phyloP scores from a whole-genome alignment of 1,140 invertebrate species.

The Aethina tumida region DNA sequence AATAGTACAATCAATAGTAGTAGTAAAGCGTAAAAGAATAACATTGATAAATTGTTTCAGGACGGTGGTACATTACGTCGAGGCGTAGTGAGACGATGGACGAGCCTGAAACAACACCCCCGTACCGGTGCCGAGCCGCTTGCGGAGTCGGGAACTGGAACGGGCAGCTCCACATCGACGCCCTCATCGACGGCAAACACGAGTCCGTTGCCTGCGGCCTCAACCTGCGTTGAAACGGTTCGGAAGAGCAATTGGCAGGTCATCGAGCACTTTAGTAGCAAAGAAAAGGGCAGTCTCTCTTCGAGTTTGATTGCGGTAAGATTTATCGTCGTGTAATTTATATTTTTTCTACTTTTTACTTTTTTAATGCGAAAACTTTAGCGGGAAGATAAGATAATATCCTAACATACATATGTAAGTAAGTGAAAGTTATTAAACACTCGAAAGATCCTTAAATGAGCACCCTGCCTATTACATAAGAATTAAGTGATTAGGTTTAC shows the following conservation, averaged over 20 bases:
- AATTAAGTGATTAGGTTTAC: too few relatives aligned
- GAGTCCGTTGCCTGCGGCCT: slow-evolving; percentile 28
- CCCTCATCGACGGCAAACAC: slow-evolving; percentile 36
- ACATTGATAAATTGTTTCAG: slow-evolving; percentile 17
- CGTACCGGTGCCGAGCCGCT: slow-evolving; percentile 27
- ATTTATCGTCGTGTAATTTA: too few relatives aligned
- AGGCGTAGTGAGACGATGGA: slow-evolving; percentile 37
- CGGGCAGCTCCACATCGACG: slow-evolving; percentile 32
- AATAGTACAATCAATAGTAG: slow-evolving; percentile 4
- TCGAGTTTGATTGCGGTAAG: slow-evolving; percentile 46
- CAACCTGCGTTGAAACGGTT: slow-evolving; percentile 39
- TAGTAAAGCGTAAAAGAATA: slow-evolving; percentile 3
- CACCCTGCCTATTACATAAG: too few relatives aligned
- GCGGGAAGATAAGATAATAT: too few relatives aligned
- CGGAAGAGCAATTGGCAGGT: slow-evolving; percentile 80
- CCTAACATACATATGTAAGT: too few relatives aligned
- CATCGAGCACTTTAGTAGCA: slow-evolving; percentile 64
- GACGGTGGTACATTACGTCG: slow-evolving; percentile 30
- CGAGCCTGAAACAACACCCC: slow-evolving; percentile 39
- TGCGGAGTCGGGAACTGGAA: slow-evolving; percentile 29
- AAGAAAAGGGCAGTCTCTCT: slow-evolving; percentile 38
- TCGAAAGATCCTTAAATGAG: too few relatives aligned
- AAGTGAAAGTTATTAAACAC: too few relatives aligned
- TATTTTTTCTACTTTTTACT: too few relatives aligned
- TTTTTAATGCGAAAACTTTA: too few relatives aligned